Percentiles rank a stretch among this genome's conserved stretches.
phyloP scores from a whole-genome alignment of 2,797 vertebrate genomes.

The Lacerta viridis region DNA sequence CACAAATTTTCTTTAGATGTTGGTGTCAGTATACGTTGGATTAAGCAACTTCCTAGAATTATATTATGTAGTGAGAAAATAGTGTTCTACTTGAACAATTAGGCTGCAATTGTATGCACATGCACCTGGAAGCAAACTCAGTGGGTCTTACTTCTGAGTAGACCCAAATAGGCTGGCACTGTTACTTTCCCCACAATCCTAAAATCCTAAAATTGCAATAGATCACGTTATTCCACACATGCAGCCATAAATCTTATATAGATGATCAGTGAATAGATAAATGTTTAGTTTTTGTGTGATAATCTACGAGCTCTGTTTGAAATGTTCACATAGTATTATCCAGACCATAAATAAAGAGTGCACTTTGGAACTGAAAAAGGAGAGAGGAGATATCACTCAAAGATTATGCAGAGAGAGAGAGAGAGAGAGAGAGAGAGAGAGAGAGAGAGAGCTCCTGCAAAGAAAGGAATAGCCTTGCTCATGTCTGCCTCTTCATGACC shows the following conservation, averaged over 20 bases:
- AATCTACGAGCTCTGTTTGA: background rate
- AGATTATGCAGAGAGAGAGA: too few species aligned
- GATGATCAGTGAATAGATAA: background rate
- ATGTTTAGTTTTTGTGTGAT: background rate
- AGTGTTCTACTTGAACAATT: conserved; percentile 46
- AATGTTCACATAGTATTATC: background rate
- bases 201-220: conserved; percentile 40
- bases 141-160: background rate
- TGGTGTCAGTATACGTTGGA: conserved; percentile 56
- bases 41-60: conserved; percentile 62
- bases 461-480: too few species aligned
- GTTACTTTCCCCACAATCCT: background rate
- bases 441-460: background rate
- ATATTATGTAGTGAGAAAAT: conserved; percentile 50
- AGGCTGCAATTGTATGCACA: background rate
- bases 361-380: too few species aligned
- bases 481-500: background rate
- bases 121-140: too few species aligned
- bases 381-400: too few species aligned
- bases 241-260: background rate
- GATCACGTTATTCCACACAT: conserved; percentile 36
- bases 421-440: too few species aligned
- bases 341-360: background rate
- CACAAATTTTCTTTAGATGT: conserved; percentile 61
- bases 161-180: conserved; percentile 39